These are phyloP conservation scores for Drosophila tsacasi DNA, from an alignment of 1,140 invertebrate genomes.

Conservation along the genomic window DNA sequence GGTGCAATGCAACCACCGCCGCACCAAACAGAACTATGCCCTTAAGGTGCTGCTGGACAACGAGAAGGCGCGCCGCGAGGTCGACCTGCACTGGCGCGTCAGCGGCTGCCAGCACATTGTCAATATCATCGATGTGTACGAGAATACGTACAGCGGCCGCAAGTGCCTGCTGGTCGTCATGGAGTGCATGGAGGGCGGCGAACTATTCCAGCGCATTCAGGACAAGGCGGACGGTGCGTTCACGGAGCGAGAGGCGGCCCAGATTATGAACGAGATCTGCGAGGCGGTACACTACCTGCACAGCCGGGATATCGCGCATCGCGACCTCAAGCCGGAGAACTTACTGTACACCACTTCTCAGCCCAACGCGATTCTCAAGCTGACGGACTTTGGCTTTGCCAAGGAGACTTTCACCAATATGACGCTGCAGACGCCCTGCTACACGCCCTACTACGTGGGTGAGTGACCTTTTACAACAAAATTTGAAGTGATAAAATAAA, in stretches of 20 bases:
- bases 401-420: conserved; percentile 96
- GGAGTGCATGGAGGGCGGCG: conserved; percentile 99
- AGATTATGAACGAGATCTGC: conserved; percentile 98
- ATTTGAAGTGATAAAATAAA: too few relatives aligned
- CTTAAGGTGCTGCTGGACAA: conserved; percentile 97
- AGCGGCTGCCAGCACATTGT: conserved; percentile 97
- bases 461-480: conserved; percentile 10
- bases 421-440: conserved; percentile 98
- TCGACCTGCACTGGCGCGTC: conserved; percentile 97
- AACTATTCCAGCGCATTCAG: conserved; percentile 98
- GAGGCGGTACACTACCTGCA: conserved; percentile 98
- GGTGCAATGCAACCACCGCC: conserved; percentile 90
- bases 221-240: conserved; percentile 96
- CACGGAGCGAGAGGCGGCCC: conserved; percentile 91
- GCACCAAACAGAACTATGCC: conserved; percentile 92
- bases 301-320: conserved; percentile 97
- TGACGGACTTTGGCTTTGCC: conserved; percentile 99
- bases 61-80: conserved; percentile 96
- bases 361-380: conserved; percentile 93
- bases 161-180: conserved; percentile 98
- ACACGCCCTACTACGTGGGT: conserved; percentile 98
- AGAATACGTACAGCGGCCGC: conserved; percentile 95
- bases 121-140: conserved; percentile 97
- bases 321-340: conserved; percentile 98
- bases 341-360: conserved; percentile 92